phyloP scores from a whole-genome alignment of 2,797 vertebrate genomes.

The Pygocentrus nattereri region DNA sequence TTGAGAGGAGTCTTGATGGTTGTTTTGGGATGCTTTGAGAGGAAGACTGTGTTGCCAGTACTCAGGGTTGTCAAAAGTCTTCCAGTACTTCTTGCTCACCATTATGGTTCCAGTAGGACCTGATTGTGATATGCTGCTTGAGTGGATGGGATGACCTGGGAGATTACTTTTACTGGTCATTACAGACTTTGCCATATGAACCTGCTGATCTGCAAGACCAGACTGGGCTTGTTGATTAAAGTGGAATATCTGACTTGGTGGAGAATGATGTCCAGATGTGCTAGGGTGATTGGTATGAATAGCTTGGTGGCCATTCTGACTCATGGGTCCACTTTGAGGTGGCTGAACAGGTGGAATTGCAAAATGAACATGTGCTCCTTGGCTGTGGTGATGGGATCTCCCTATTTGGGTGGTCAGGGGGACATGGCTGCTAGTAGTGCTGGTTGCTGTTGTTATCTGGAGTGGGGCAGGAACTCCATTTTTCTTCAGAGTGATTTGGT shows the following conservation, averaged over 20 bases:
- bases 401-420: slow-evolving; percentile 73
- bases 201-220: slow-evolving; percentile 41
- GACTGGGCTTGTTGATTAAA: slow-evolving; percentile 55
- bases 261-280: slow-evolving; percentile 63
- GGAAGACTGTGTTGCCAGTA: slow-evolving; percentile 99
- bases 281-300: slow-evolving; percentile 74
- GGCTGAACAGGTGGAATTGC: slow-evolving; percentile 69
- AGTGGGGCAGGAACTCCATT: slow-evolving; percentile 84
- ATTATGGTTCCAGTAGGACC: slow-evolving; percentile 73
- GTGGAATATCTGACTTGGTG: slow-evolving; percentile 60
- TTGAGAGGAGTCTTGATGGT: slow-evolving; percentile 83
- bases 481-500: slow-evolving; percentile 86
- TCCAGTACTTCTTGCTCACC: slow-evolving; percentile 88
- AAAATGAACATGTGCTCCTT: slow-evolving; percentile 70
- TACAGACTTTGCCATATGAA: slow-evolving; percentile 70
- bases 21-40: slow-evolving; percentile 78
- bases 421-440: slow-evolving; percentile 53
- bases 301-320: slow-evolving; percentile 68
- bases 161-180: slow-evolving; percentile 72
- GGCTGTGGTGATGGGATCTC: slow-evolving; percentile 68
- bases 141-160: slow-evolving; percentile 70
- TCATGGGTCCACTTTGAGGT: slow-evolving; percentile 54
- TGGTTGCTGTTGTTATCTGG: slow-evolving; percentile 61
- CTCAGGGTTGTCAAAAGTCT: slow-evolving; percentile 98
- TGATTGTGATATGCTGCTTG: slow-evolving; percentile 73